Evolutionary conservation across 2,888 invertebrate genomes (phyloP), one percentile per base, ranked within the genome.

Genomic region (Diarsia brunnea): DNA sequence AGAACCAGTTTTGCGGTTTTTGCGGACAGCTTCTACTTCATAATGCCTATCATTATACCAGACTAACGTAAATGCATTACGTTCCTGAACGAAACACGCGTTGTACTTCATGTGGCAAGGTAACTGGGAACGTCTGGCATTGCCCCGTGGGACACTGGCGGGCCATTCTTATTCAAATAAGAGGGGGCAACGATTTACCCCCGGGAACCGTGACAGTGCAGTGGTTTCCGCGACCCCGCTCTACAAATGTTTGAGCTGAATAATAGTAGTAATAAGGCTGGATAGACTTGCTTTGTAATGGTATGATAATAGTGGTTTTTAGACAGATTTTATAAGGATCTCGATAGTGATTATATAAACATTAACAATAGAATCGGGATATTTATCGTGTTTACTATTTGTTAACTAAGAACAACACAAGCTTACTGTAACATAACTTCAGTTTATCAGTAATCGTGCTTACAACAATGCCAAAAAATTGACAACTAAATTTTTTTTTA

Each of bases 151-250:
- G 90, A 89, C 87, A 87, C 84, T 91, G 88, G 90, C 92, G 91
- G 91, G 89, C 94, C 90, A 95, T 95, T 95, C 95, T 95, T 95
- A 96, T 96, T 96, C 95, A 95, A 96, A 95, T 95, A 94, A 93
- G 94, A 91, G 92, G 91, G 91, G 93, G 89, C 93, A 90, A 90
- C 91, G 94, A 94, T 94, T 94, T 92, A 91, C 94, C 90, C 92
- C 70, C 61, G 92, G 91, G 93, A 92, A 84, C 85, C 88, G 88
- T 87, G 92, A 89, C 89, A 88, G 89, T 89, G 88, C 87, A 89
- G 83, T 69, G 80, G 87, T 85, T 86, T 78, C 75, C 73, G 72
- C 71, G 60, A 73, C 73, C 69, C 77, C 73, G 73, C 77, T 80
- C 49, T 79, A 84, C 84, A 87, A 85, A 86, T 87, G 79, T 87